Conservation (phyloP, 2,888 invertebrate genomes). For the Halocaridina rubra region DNA sequence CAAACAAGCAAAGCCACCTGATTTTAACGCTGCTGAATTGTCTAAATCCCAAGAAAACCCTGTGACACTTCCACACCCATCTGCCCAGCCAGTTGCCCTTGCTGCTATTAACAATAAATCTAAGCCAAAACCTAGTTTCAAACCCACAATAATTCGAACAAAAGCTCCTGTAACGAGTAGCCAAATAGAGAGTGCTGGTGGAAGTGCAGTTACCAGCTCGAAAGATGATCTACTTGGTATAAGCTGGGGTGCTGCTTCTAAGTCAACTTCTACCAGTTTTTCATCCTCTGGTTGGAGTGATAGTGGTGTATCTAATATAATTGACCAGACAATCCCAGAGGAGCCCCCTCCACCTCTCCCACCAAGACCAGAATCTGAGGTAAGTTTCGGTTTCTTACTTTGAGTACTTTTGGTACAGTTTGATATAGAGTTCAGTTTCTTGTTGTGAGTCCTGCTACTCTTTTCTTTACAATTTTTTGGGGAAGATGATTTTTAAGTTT, state of each 20-base stretch:
- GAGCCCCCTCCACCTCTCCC: conserved; percentile 49
- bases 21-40: not conserved
- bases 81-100: not conserved
- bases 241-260: conserved; percentile 20
- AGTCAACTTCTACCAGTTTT: not conserved
- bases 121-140: conserved; percentile 3
- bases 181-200: conserved; percentile 37
- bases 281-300: not conserved
- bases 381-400: not conserved
- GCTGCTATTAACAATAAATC: not conserved
- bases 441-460: too few species aligned
- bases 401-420: too few species aligned
- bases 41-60: not conserved
- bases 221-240: conserved; percentile 13
- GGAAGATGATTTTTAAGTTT: too few species aligned
- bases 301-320: conserved; percentile 2
- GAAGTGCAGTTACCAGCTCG: conserved; percentile 7
- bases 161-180: conserved; percentile 40
- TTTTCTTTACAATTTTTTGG: too few species aligned
- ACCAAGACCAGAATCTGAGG: conserved; percentile 48
- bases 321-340: conserved; percentile 42
- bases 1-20: not conserved
- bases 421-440: too few species aligned
- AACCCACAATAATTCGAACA: conserved; percentile 40
- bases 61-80: not conserved